phyloP scores from a whole-genome alignment of 2,888 invertebrate species.

The Eueremaeus valkanovi region DNA sequence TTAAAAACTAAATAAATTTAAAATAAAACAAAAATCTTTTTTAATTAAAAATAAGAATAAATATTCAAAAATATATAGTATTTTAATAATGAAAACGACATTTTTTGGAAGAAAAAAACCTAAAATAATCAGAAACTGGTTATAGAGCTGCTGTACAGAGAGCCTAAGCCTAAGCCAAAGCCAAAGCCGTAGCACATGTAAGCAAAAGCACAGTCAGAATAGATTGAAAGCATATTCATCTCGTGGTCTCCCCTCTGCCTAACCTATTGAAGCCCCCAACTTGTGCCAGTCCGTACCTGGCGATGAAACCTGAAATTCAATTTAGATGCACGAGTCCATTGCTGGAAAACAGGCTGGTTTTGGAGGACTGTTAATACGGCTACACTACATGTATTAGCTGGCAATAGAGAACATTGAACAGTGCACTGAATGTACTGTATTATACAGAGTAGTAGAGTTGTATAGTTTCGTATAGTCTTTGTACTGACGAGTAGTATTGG shows the following conservation, averaged over 20 bases:
- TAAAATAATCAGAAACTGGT: neutral
- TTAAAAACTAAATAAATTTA: neutral
- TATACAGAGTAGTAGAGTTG: no score
- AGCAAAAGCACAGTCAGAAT: neutral
- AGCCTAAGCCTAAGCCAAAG: no score
- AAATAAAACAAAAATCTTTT: neutral
- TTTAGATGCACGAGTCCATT: neutral
- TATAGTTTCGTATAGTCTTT: no score
- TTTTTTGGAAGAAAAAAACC: neutral
- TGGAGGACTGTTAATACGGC: no score
- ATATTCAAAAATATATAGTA: neutral
- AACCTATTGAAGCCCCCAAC: conserved; percentile 9
- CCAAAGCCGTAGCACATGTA: no score
- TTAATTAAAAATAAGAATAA: neutral
- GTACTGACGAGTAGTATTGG: conserved; percentile 5
- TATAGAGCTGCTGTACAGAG: conserved; percentile 1
- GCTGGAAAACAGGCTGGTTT: no score
- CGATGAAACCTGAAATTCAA: conserved; percentile 9
- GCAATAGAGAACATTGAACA: no score
- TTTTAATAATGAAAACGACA: conserved; percentile 11
- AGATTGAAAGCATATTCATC: neutral
- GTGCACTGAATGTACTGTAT: no score
- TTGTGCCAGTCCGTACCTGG: conserved; percentile 19
- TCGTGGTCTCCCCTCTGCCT: neutral
- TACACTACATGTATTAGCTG: no score